Base-by-base conservation (phyloP, 2,113 vertebrate species). In the Penelope pileata region DNA sequence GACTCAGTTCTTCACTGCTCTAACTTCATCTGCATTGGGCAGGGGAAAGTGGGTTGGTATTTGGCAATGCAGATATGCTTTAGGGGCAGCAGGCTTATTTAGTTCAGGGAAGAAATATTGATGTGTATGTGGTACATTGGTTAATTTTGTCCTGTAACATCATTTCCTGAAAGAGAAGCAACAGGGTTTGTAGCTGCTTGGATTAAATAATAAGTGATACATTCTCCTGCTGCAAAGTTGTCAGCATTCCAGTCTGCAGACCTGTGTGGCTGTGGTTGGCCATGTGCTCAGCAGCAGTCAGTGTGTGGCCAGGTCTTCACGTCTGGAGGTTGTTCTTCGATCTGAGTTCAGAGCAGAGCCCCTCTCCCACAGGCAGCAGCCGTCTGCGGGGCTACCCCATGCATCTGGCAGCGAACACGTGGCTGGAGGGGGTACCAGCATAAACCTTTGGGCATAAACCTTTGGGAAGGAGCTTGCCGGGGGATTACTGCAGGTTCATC, bases 201-300 rank as follows among this genome's bases (percentile, higher is more conserved):
- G 51, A 72, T 91, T 95, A 90, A 97, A 90, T 93, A 96, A 94
- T 92, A 86, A 86, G 93, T 90, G 43, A 84, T 90, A 73, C 29
- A 12, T 91, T 95, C 36, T 75, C 15, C 47, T 60, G 10, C 59
- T 64, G 29, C 79, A 51, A 81, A 91, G 47, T 19, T 90, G 63
- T 72, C 54, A 78, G 4, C 56, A 8, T 64, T 91, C 59, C 59
- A 92, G n/a, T 40, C 60, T 78, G 6, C 67, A 80, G 62, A 32
- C 48, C n/a, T 43, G 53, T 27, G 66, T 75, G 83, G 60, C 10
- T 64, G 15, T 62, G 90, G 90, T 86, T 86, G 73, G 88, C 72
- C 27, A 78, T 16, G 13, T 17, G 90, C 36, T 53, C 50, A 83
- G 70, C 26, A 32, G 42, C 23, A 24, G 2, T 9, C 38, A 58